Evolutionary conservation across 2,797 vertebrate species (phyloP), one percentile per base, ranked within the genome.

Genomic region (Hippoglossus hippoglossus): DNA sequence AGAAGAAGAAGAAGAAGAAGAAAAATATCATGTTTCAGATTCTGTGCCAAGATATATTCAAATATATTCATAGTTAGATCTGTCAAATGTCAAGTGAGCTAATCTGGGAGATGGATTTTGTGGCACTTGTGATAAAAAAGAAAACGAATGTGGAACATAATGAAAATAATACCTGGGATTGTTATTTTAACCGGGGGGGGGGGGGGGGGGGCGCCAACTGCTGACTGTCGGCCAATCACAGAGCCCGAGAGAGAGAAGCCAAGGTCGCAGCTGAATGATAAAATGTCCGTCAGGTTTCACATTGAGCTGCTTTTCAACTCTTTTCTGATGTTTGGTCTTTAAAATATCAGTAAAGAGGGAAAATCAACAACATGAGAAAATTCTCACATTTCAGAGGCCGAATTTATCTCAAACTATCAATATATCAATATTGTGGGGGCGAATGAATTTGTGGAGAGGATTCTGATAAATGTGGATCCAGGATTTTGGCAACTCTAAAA

Each of bases 41-140:
- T 46, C 15, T 3, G 10, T 5, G 44, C 68, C 25, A 19, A 56
- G 71, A 87, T 84, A 18, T 87, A 92, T 89, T 90, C 83, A 89
- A 88, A 93, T 89, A 55, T 83, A 92, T 91, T 91, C 90, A 75
- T 84, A 63, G 83, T 80, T 77, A 31, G 62, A 79, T 81, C 83
- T 73, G 87, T 91, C 87, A 89, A 89, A 90, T 87, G 90, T 88
- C 87, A 90, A 84, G 80, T 72, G 78, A 79, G 87, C 80, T 86
- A 87, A 91, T 88, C 85, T 81, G 80, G 57, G 66, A 79, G 77
- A 76, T 77, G 69, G 79, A 70, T 72, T 62, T 66, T 46, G 47
- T 74, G 71, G 47, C 61, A 63, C 66, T 70, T 63, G 56, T 46
- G 69, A 79, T 62, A 63, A 69, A 24, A 25, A 46, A 64, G 53